These are phyloP conservation scores for Poecilia wingei DNA, from an alignment of 2,797 vertebrate species.

Conservation along the genomic window DNA sequence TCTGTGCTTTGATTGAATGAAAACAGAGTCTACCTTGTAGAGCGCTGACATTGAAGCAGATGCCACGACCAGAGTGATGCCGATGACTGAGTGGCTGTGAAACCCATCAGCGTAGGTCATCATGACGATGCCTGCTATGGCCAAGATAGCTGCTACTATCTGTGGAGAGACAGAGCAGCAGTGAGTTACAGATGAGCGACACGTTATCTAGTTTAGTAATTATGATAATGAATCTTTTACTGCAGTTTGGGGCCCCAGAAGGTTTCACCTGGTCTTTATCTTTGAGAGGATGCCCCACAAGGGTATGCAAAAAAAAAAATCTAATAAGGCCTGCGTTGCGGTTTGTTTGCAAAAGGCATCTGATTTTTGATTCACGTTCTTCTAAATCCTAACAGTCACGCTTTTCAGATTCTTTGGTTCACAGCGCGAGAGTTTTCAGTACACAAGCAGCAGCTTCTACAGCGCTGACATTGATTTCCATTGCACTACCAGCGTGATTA, in stretches of 20 bases:
- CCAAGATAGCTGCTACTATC: slow-evolving; percentile 98
- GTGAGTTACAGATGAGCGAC: slow-evolving; percentile 48
- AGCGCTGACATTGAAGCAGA: slow-evolving; percentile 95
- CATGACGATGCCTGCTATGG: slow-evolving; percentile 98
- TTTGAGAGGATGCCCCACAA: slow-evolving; percentile 32
- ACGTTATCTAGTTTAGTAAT: slow-evolving; percentile 45
- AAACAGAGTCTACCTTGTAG: slow-evolving; percentile 86
- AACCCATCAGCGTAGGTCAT: slow-evolving; percentile 97
- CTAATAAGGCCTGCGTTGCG: slow-evolving; percentile 19
- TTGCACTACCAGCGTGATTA: slow-evolving; percentile 50
- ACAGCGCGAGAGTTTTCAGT: slow-evolving; percentile 11
- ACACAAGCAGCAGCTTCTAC: slow-evolving; percentile 25
- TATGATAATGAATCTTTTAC: slow-evolving; percentile 36
- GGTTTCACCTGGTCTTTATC: slow-evolving; percentile 40
- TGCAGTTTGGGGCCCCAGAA: slow-evolving; percentile 36
- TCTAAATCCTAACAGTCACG: background rate
- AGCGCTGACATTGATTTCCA: slow-evolving; percentile 63
- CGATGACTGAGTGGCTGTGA: slow-evolving; percentile 96
- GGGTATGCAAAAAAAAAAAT: slow-evolving; percentile 16
- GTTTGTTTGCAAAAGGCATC: slow-evolving; percentile 17
- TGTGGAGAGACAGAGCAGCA: slow-evolving; percentile 61
- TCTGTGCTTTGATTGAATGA: background rate
- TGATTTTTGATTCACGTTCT: background rate
- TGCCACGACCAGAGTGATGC: slow-evolving; percentile 93
- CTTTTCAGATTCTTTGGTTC: slow-evolving; percentile 22